Base-by-base conservation (phyloP, 2,888 invertebrate species). In the Eulithis prunata region DNA sequence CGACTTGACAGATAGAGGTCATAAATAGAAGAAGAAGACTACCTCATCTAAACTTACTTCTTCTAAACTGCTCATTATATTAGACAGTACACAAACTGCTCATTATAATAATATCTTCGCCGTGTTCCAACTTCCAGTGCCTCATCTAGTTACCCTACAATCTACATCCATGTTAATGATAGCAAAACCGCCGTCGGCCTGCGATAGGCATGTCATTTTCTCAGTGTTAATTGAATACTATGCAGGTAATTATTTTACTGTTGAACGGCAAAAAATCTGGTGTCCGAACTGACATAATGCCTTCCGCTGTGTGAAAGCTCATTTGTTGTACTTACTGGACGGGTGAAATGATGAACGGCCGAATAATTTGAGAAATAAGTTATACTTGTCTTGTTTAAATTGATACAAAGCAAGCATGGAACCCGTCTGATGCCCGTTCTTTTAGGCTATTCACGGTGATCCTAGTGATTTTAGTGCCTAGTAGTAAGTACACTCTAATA, bases 181-280 rank as follows among this genome's bases (percentile, higher is more conserved):
- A 82, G 85, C 75, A 75, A 73, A 74, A 76, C 69, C 73, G 83
- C 83, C 81, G 75, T 75, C 80, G 80, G 83, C 81, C 75, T 72
- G 49, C 77, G 77, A 87, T 85, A 85, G 85, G 84, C 87, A 84
- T 89, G 89, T 90, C 90, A 87, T 89, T 88, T 90, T 89, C 89
- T 87, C 88, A 82, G 77, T 77, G 77, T 82, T 89, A 89, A 90
- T 89, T 89, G 89, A 90, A 90, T 87, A 84, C 81, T 77, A 76
- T 79, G 73, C 75, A 73, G 80, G 78, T 86, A 84, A 87, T 87
- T 84, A 86, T 85, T 84, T 85, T 78, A 85, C 82, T 84, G 77
- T 79, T 77, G 76, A 78, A 75, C 68, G 64, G 69, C 78, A 79
- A 80, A 79, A 81, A 81, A 78, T 75, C 69, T 71, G 76, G 71